Evolutionary conservation across 2,888 invertebrate species (phyloP), one percentile per base, ranked within the genome.

Genomic region (Hypolimnas misippus): DNA sequence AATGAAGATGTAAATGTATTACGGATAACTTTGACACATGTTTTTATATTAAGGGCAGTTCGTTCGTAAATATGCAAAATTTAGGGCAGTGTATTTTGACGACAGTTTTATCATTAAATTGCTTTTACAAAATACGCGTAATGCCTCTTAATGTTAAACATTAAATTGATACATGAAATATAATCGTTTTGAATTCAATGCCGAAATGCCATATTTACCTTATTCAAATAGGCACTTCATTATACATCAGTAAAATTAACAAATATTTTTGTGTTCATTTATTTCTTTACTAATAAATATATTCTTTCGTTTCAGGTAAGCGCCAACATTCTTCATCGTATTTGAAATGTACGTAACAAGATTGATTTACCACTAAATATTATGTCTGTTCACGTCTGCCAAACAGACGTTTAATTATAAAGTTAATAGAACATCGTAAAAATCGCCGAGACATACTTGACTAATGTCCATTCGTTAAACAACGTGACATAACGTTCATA

Each of bases 221-320:
- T 44, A 14, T 35, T 3, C 2, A 35, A 35, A 12, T 12, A 35
- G 12, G 2, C 8, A 35, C 12, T 2, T 2, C 35, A 2, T 8
- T 35, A 2, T 31, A 31, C 31, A 6, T n/a, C n/a, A n/a, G n/a
- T n/a, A 2, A 12, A 12, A 35, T 35, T 35, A 2, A 35, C 35
- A 2, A 4, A 12, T 12, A 12, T 35, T 8, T n/a, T 35, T 12
- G 10, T 35, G 35, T 35, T 35, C 6, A 35, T 35, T 2, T 25
- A 7, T 12, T 35, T 12, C 6, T 29, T 29, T 19, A 49, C 25
- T 66, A 54, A 60, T 46, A 12, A 12, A 10, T n/a, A 33, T 35
- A 19, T 55, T 66, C 29, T 35, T 51, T 69, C 55, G 62, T 70
- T 71, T 46, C 71, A 71, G 71, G 71, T 71, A 68, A 69, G 65